Percentiles rank a stretch among this genome's conserved stretches.
phyloP scores from a whole-genome alignment of 2,113 vertebrate species.

The Hippocampus comes region DNA sequence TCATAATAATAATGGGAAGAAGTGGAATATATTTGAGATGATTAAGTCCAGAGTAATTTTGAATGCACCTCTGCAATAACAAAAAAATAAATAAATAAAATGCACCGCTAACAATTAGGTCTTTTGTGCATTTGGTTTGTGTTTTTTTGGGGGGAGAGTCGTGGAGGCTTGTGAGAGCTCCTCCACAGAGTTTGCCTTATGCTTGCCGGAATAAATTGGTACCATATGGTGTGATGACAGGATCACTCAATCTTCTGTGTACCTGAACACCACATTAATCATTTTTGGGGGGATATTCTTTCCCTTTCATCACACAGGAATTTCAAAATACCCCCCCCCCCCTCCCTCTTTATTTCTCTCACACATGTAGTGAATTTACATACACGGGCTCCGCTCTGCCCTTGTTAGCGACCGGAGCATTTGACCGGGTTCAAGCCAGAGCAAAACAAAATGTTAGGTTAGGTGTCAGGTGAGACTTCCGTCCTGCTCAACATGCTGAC shows the following conservation, averaged over 20 bases:
- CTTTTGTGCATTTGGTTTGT: constrained; percentile 5
- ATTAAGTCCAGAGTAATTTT: constrained; percentile 19
- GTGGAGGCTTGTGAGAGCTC: constrained; percentile 60
- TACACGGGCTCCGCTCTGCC: constrained; percentile 63
- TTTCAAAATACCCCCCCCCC: constrained; percentile 67
- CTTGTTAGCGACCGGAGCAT: constrained; percentile 64
- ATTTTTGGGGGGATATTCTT: constrained; percentile 74
- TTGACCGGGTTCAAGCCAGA: constrained; percentile 65
- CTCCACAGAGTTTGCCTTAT: constrained; percentile 70
- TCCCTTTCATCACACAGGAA: constrained; percentile 76
- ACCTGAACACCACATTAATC: constrained; percentile 80
- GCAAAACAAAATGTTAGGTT: constrained; percentile 67
- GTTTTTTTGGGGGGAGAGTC: constrained; percentile 30
- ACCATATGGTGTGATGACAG: constrained; percentile 79
- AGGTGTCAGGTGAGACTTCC: constrained; percentile 61
- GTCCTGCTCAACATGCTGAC: constrained; percentile 57
- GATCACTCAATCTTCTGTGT: constrained; percentile 79
- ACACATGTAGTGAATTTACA: constrained; percentile 72
- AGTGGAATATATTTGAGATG: constrained; percentile 10
- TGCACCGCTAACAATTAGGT: constrained; percentile 22
- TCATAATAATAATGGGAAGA: constrained; percentile 15
- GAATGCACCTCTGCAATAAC: constrained; percentile 5
- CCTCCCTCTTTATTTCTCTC: constrained; percentile 65
- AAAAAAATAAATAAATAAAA: constrained; percentile 26
- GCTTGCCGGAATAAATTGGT: constrained; percentile 77